Percentiles rank a stretch among this genome's conserved stretches.
These are phyloP conservation scores for Aethina tumida DNA, from an alignment of 1,140 invertebrate species.

Conservation along the genomic window DNA sequence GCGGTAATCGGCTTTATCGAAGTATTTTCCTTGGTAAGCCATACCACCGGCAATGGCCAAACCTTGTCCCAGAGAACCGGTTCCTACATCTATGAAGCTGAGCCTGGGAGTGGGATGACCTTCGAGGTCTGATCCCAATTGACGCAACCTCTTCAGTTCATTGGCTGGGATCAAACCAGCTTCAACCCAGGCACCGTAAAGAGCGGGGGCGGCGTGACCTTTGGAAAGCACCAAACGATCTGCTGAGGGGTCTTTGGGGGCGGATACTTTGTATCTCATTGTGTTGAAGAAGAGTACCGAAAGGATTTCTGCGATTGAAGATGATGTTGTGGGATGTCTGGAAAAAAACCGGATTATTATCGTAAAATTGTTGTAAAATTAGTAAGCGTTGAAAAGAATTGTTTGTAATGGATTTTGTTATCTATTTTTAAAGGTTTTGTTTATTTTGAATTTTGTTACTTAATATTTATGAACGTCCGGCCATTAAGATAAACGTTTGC, in stretches of 20 bases:
- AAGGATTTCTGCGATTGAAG: conserved; percentile 97
- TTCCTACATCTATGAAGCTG: conserved; percentile 96
- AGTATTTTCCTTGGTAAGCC: conserved; percentile 96
- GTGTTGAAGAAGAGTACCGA: conserved; percentile 97
- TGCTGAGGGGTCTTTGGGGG: conserved; percentile 75
- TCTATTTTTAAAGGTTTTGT: too few relatives aligned
- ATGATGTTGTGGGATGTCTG: conserved; percentile 98
- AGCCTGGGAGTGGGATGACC: conserved; percentile 97
- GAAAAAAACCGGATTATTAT: too few relatives aligned
- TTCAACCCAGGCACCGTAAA: conserved; percentile 98
- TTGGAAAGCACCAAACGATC: conserved; percentile 97
- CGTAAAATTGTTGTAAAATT: too few relatives aligned
- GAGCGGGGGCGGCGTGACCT: conserved; percentile 96
- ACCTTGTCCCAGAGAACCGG: conserved; percentile 97
- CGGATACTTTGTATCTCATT: conserved; percentile 84
- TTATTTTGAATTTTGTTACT: too few relatives aligned
- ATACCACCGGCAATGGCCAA: conserved; percentile 92
- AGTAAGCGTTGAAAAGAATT: too few relatives aligned
- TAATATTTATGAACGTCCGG: too few relatives aligned
- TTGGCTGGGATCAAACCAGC: conserved; percentile 79
- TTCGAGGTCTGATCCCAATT: conserved; percentile 90
- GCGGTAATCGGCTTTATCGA: conserved; percentile 85
- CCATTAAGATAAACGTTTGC: too few relatives aligned
- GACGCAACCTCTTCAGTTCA: conserved; percentile 83
- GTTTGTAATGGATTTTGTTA: too few relatives aligned